Base-by-base conservation (phyloP, 2,797 vertebrate genomes). In the Anguilla obscura region DNA sequence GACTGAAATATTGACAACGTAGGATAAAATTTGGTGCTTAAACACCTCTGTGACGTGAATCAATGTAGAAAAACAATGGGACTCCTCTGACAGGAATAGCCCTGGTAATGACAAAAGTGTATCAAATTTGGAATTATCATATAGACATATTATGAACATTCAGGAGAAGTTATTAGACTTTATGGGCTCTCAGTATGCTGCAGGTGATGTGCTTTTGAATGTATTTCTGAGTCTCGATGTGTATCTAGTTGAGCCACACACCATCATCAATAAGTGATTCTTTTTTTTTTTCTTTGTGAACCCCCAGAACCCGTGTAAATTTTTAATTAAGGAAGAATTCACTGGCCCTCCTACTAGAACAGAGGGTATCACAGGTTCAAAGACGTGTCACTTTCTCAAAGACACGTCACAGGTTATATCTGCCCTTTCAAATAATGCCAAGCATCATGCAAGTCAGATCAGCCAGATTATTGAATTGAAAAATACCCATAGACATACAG, bases 381-480 rank as follows among this genome's bases (percentile, higher is more conserved):
- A 45, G 40, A 45, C 40, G 40, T 45, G 40, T 5, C 40, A 45
- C 21, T n/a, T 27, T 69, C 21, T 69, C 63, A 76, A 36, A 33
- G 33, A 76, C 33, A 36, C 7, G 71, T 3, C 71, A 33, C 27
- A 76, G 12, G 27, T 12, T 36, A 30, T 36, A 30, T 14, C 2
- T 36, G 12, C 71, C 71, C 71, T 36, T 76, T 76, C 30, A 3
- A 76, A 33, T 76, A 33, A 76, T 54, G 50, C 48, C 10, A n/a
- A 84, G 30, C 52, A 30, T 52, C 83, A 84, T n/a, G 30, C n/a
- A 30, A 33, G 24, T 54, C 52, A 84, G 83, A 84, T 54, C 48
- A 56, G 45, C 45, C 45, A 10, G 80, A 52, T 50, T 24, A 83
- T 50, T 45, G 0, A 48, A 24, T 84, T 10, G 52, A 54, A 84